Conservation (phyloP, 2,888 invertebrate genomes). For the Polyommatus icarus region DNA sequence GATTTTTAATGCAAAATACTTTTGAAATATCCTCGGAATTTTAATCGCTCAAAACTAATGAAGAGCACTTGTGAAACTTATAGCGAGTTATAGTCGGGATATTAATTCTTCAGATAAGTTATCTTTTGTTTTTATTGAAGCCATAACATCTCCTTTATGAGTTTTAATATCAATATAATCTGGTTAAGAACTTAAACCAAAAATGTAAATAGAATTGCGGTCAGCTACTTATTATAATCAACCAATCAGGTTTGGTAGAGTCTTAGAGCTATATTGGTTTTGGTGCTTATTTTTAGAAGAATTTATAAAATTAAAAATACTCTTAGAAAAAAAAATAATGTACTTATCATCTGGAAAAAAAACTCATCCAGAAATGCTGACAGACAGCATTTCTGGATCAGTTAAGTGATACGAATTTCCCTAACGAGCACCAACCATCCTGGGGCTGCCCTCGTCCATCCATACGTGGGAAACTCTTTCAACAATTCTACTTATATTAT, state of each 20-base stretch:
- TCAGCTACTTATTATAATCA: neutral
- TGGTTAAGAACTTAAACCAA: neutral
- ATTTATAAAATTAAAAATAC: too few species aligned
- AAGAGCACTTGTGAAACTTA: slow-evolving; percentile 7
- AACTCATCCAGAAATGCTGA: too few species aligned
- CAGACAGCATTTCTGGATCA: too few species aligned
- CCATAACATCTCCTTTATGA: neutral
- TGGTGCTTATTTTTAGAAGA: too few species aligned
- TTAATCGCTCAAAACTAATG: slow-evolving; percentile 15
- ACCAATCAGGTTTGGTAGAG: neutral
- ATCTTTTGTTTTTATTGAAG: slow-evolving; percentile 8
- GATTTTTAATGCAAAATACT: neutral
- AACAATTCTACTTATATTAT: too few species aligned
- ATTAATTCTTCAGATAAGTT: slow-evolving; percentile 23
- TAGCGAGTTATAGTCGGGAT: neutral
- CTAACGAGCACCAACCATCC: too few species aligned
- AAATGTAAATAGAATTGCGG: neutral
- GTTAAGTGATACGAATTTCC: too few species aligned
- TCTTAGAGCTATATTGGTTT: neutral
- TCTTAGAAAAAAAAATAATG: too few species aligned
- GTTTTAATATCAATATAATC: slow-evolving; percentile 6
- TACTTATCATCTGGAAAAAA: too few species aligned
- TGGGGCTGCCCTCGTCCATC: too few species aligned
- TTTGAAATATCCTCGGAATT: slow-evolving; percentile 5
- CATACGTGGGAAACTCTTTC: too few species aligned